Base-by-base conservation (phyloP, 92 coral and sea anemone species). In the Phenganax stokvisi region DNA sequence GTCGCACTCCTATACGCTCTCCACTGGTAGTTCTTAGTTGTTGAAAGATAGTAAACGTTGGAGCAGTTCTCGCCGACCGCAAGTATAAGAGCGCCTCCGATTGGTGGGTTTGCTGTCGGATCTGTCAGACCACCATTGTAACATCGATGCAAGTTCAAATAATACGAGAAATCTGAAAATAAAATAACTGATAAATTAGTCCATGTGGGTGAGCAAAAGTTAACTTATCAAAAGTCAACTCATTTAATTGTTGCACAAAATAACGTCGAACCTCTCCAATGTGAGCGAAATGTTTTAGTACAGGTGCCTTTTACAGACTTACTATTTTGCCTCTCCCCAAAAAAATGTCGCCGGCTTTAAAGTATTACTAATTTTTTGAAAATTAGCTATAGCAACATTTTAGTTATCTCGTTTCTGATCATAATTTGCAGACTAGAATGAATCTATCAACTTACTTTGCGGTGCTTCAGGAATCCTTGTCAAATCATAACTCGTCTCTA, bases 131-230 rank as follows among this genome's bases (percentile, higher is more conserved):
- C 82, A 57, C 82, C 72, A 51, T 78, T 78, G 59, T 57, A 61
- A 63, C 82, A 78, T 47, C 82, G 82, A 10, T 78, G 44, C 7
- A 64, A 17, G 54, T 78, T 78, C n/a, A 78, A 78, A 44, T 78
- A 78, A 57, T 78, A 78, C 56, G 30, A 28, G 16, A 10, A 25
- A 47, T 63, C 82, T 78, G 54, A 7, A 16, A 72, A 72, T 59
- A 13, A 59, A 25, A 7, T 13, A 59, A 13, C 65, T 13, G 16
- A 59, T 13, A 13, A 59, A 59, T 59, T 59, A 51, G 54, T 9
- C 1, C 13, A 31, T 70, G 1, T 10, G 74, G 15, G 8, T 70
- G 51, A 70, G 56, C 3, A 16, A 20, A 37, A 11, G 52, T 9
- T 0, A 6, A 13, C 56, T 8, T 13, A 1, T 0, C 9, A 51